Evolutionary conservation across 2,888 invertebrate species (phyloP), one percentile per base, ranked within the genome.

Genomic region (Coronaproctus castanopsis): DNA sequence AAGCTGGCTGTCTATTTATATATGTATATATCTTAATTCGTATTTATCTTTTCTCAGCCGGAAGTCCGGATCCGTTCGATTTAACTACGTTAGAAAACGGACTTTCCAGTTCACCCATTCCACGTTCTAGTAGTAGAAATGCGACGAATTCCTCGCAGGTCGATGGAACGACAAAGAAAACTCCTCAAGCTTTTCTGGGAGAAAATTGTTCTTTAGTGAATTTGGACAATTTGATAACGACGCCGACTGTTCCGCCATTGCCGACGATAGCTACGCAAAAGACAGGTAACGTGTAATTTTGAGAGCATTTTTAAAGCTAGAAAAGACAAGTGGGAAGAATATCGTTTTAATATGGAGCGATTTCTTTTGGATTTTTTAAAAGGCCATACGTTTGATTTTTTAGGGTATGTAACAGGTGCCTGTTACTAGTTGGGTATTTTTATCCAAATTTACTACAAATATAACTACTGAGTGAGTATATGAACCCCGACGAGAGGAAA

Each of bases 201-300:
- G 93, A 93, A 74, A 96, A 98, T 76, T 92, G 92, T 14, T 81
- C 86, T 67, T 80, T 98, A 67, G 97, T 98, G 64, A 97, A 98
- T 79, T 79, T 98, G 73, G 97, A 98, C 77, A 91, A 96, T 72
- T 80, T 98, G 70, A 88, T 98, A 67, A 82, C 77, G 58, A 72
- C 76, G 36, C 72, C 75, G 55, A 65, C 72, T 58, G 69, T 73
- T 62, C 73, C 74, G 64, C 68, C 71, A 59, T 66, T 70, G 21
- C 71, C 72, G 58, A 67, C 70, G 61, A 62, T 64, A 36, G 58
- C 61, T 8, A 57, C 61, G 8, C 61, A 58, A 14, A 58, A 61
- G 52, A 48, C 63, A 21, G 63, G 66, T 66, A 61, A 58, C 60
- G 51, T 52, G 19, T 20, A 50, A 24, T 22, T 53, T 48, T 60